Base-by-base conservation (phyloP, 92 coral and sea anemone genomes). In the Blastomussa wellsi region DNA sequence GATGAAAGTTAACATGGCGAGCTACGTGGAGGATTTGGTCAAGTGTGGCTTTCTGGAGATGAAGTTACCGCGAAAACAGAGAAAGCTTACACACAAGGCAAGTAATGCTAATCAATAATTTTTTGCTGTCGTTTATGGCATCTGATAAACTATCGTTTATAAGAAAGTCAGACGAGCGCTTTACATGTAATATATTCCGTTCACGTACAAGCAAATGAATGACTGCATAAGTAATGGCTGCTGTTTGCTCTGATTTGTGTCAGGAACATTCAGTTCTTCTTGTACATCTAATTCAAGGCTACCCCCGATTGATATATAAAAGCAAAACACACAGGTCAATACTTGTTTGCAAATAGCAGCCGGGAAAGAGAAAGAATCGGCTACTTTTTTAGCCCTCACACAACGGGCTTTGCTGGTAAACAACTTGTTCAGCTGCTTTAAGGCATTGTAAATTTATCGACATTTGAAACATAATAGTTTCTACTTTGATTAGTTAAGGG, bases 51-150 rank as follows among this genome's bases (percentile, higher is more conserved):
- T 89, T 85, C 86, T 97, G 69, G 99, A 97, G 73, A 86, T 97
- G 93, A 97, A 97, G 72, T 87, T 97, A 47, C 99, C 99, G n/a
- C 91, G 99, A 71, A 95, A 95, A 81, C 98, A 95, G 65, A 92
- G 99, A 53, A 92, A 91, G 86, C 80, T 97, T 68, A 74, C 96
- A 42, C 98, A 97, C 49, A 97, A 97, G 95, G 96, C 89, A 79
- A 84, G 91, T 74, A 77, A 32, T 73, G 26, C 12, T 49, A 32
- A 65, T 16, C 51, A 44, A 1, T 22, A 31, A 42, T 13, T 75
- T 89, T 53, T 7, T 62, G 33, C 28, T 48, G 68, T 51, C 79
- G 16, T 71, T 20, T 7, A 39, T 75, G 71, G 55, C n/a, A 16
- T 37, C 59, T 19, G 81, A 64, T 82, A 28, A 60, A 42, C 33